Conservation (phyloP, 2,888 invertebrate genomes). For the Cataglyphis cursor region DNA sequence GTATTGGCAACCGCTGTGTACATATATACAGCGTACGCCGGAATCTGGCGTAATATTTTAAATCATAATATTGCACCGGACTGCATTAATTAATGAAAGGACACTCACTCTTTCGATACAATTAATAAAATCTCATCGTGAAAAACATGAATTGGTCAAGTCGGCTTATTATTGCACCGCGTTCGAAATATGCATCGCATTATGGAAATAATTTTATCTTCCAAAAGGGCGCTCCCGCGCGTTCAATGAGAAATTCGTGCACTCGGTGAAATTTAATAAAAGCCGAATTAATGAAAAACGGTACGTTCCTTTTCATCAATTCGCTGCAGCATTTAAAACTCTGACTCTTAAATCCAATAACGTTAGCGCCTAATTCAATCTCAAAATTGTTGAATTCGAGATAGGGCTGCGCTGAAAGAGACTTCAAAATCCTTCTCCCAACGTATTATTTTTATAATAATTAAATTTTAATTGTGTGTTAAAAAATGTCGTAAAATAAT, state of each 20-base stretch:
- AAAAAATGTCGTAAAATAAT: background rate
- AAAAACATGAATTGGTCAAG: slow-evolving; percentile 50
- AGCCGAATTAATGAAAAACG: slow-evolving; percentile 52
- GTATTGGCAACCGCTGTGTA: slow-evolving; percentile 27
- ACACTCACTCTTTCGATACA: slow-evolving; percentile 38
- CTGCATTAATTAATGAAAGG: slow-evolving; percentile 53
- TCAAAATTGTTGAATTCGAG: slow-evolving; percentile 16
- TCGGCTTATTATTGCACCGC: slow-evolving; percentile 52
- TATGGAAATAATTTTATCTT: slow-evolving; percentile 54
- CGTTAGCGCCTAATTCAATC: slow-evolving; percentile 19
- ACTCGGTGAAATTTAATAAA: slow-evolving; percentile 50
- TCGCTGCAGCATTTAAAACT: slow-evolving; percentile 25
- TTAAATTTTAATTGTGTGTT: slow-evolving; percentile 12
- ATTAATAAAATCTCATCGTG: slow-evolving; percentile 53
- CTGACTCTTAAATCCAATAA: slow-evolving; percentile 24
- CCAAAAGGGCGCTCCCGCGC: slow-evolving; percentile 16
- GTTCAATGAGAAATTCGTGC: slow-evolving; percentile 39
- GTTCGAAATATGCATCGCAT: slow-evolving; percentile 46
- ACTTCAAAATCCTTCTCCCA: background rate
- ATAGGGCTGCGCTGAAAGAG: background rate
- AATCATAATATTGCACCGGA: slow-evolving; percentile 50
- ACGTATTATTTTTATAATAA: background rate
- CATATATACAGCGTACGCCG: background rate
- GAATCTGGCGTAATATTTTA: slow-evolving; percentile 41
- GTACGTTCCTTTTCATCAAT: slow-evolving; percentile 39